Base-by-base conservation (phyloP, 2,888 invertebrate species). In the Steinernema carpocapsae region DNA sequence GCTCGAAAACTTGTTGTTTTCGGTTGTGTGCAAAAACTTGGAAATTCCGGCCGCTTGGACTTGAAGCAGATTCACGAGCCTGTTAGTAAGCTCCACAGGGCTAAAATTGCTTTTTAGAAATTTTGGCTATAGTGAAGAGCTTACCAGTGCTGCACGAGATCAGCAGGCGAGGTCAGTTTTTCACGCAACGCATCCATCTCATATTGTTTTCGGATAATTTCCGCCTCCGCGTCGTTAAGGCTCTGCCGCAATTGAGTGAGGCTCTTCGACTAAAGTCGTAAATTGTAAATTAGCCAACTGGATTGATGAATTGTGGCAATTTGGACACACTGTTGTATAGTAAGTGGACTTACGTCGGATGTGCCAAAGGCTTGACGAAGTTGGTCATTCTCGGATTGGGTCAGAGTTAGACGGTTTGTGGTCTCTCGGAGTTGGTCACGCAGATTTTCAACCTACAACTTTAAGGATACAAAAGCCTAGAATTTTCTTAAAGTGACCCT, bases 401-500 rank as follows among this genome's bases (percentile, higher is more conserved):
- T 79, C n/a, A 78, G 79, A 42, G 73, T 76, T 51, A 85, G 74
- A 29, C 82, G 79, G 26, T 74, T 76, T 32, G 74, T 79, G 22
- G 85, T 86, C 37, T 85, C 80, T 19, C 79, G 75, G 37, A 87
- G 80, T 71, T 87, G 85, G 46, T 80, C 78, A 22, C 85, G 77
- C 7, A 87, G 78, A 22, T 79, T 75, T 73, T 83, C 82, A 2
- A 86, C 85, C 86, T 86, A 51, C 71, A 78, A 71, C 46, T 17
- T 10, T 12, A 14, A 43, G 17, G 29, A 32, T 70, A 10, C 3
- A 10, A 37, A 37, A 70, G 10, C 29, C 42, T 37, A 3, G 42
- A 29, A 32, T 3, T n/a, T 17, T 26, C 24, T 3, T 7, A 12
- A 6, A 56, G 56, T 19, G 48, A 7, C 17, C 17, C 59, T 56